phyloP scores from a whole-genome alignment of 2,113 vertebrate genomes.

The Ascaphus truei region DNA sequence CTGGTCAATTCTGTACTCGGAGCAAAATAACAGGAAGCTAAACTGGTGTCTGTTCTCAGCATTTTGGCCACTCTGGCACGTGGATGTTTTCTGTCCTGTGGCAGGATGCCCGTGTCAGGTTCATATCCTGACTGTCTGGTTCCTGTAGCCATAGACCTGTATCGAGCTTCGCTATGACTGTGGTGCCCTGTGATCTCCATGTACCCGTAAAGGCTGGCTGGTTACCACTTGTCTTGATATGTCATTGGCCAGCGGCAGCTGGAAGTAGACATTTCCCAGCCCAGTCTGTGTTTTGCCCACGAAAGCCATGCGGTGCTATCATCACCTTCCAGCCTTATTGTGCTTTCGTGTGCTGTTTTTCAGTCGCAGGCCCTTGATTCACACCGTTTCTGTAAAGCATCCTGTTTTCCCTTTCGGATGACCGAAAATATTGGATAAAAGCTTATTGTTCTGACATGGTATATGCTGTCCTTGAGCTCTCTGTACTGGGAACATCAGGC shows the following conservation, averaged over 20 bases:
- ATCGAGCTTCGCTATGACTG: slow-evolving; percentile 21
- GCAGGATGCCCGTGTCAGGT: slow-evolving; percentile 37
- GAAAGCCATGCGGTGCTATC: background rate
- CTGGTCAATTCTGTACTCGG: slow-evolving; percentile 38
- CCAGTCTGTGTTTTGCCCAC: background rate
- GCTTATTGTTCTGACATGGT: background rate
- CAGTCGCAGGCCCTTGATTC: background rate
- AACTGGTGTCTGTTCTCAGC: slow-evolving; percentile 36
- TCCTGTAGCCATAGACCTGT: slow-evolving; percentile 35
- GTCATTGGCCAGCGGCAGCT: background rate
- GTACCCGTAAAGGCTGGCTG: slow-evolving; percentile 9
- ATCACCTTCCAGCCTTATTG: background rate
- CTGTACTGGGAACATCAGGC: slow-evolving; percentile 4
- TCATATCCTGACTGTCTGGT: slow-evolving; percentile 36
- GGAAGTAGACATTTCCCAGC: background rate
- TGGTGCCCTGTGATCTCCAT: background rate
- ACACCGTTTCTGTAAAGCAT: background rate
- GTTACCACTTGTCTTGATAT: background rate
- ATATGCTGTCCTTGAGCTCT: background rate
- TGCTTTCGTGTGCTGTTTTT: background rate
- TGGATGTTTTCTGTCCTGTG: slow-evolving; percentile 29
- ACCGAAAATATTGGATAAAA: background rate
- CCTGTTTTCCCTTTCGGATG: background rate
- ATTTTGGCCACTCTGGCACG: background rate
- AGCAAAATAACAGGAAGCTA: slow-evolving; percentile 51